Percentiles rank a stretch among this genome's conserved stretches.
Conservation (phyloP, 1,140 invertebrate species). For the Cyphomyrmex costatus region DNA sequence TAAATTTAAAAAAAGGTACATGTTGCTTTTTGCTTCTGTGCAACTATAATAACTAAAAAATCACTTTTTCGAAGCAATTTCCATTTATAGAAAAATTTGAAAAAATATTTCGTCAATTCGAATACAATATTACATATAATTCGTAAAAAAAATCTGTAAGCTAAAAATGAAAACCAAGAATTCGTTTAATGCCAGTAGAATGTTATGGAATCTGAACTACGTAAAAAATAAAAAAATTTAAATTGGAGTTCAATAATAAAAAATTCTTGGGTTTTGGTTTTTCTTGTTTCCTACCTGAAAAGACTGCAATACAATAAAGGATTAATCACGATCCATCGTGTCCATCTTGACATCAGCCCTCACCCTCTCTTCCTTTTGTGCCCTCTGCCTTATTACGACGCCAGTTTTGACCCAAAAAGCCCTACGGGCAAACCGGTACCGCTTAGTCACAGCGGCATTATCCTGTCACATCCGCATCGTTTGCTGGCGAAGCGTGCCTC, state of each 20-base stretch:
- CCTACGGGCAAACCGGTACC: constrained; percentile 18
- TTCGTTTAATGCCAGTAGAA: not conserved
- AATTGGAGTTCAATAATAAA: constrained; percentile 4
- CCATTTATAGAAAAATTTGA: constrained; percentile 5
- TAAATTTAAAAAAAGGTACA: not conserved
- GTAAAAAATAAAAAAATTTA: not conserved
- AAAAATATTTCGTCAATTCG: constrained; percentile 15
- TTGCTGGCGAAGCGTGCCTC: constrained; percentile 35
- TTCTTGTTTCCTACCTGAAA: not conserved
- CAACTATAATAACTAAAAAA: constrained; percentile 5
- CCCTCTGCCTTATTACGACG: constrained; percentile 30
- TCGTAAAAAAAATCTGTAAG: not conserved
- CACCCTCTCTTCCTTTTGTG: too few species aligned
- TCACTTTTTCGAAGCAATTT: constrained; percentile 3
- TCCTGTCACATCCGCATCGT: constrained; percentile 57
- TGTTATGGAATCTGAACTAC: not conserved
- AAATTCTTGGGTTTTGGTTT: not conserved
- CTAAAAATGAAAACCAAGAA: not conserved
- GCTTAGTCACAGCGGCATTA: constrained; percentile 54
- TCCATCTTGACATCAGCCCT: not conserved
- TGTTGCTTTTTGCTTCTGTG: not conserved
- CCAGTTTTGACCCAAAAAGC: constrained; percentile 40
- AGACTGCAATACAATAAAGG: not conserved
- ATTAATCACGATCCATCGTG: not conserved
- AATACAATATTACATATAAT: constrained; percentile 1